Evolutionary conservation across 2,888 invertebrate species (phyloP), one percentile per base, ranked within the genome.

Genomic region (Oligia fasciuncula): DNA sequence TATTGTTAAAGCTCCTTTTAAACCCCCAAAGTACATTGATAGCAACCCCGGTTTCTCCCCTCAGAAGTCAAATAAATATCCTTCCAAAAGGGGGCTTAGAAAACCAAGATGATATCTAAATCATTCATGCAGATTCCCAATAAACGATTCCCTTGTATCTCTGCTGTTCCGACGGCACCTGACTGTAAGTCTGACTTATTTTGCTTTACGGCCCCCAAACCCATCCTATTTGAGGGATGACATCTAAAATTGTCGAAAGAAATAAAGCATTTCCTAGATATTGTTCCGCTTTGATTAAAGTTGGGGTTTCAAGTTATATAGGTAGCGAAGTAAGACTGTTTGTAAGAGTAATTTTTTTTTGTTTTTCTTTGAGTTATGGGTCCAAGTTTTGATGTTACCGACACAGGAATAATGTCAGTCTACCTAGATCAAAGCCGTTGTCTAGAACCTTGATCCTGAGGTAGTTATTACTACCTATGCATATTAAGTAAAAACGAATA

Each of bases 181-280:
- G 87, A 87, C 80, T 86, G 68, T 83, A 83, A 89, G 89, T 87
- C 69, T 71, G 49, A 65, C 87, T 84, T 84, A 85, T 89, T 88
- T 85, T 80, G 68, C 74, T 86, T 87, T 81, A 89, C 71, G 83
- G 54, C 66, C 49, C 60, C 70, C 76, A 72, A 62, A 46, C 49
- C 79, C 71, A 51, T 70, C 67, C 69, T 63, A 79, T 88, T 85
- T 88, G 79, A 73, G 77, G 77, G 73, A 68, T 43, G 67, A 83
- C 86, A 88, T 83, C 77, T 70, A 60, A 87, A 80, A 80, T 80
- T 84, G 80, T n/a, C 71, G 68, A 84, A 65, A 79, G 85, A 79
- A 75, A 85, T 84, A 73, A 76, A 81, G 71, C 43, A 69, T 72
- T 73, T 76, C 23, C 62, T 73, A 29, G 84, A 79, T 83, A 79